These are phyloP conservation scores for Dryobota labecula DNA, from an alignment of 2,888 invertebrate species.

Conservation along the genomic window DNA sequence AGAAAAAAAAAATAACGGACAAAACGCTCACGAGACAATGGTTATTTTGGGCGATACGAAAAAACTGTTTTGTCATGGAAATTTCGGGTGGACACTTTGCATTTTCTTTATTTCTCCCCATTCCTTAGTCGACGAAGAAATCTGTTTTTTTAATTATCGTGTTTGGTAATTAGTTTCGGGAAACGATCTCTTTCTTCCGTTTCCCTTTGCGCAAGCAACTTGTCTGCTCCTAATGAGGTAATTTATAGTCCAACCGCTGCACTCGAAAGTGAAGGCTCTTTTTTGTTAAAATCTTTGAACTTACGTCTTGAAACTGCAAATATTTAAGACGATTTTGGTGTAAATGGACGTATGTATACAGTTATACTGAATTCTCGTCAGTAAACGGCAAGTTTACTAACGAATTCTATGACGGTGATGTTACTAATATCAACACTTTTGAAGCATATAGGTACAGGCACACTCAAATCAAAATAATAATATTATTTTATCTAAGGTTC, in stretches of 20 bases:
- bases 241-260: constrained; percentile 83
- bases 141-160: constrained; percentile 91
- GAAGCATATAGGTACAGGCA: neutral
- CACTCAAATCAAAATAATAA: neutral
- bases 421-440: neutral
- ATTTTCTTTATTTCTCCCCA: constrained; percentile 88
- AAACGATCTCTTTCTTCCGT: constrained; percentile 86
- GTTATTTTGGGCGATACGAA: constrained; percentile 88
- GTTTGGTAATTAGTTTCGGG: constrained; percentile 90
- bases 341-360: neutral
- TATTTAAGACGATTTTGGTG: constrained; percentile 11
- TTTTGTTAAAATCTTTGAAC: constrained; percentile 56
- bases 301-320: constrained; percentile 22
- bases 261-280: constrained; percentile 55
- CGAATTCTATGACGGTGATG: too few species aligned
- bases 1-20: constrained; percentile 83
- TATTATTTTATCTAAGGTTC: neutral
- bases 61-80: constrained; percentile 89
- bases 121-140: constrained; percentile 81
- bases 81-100: constrained; percentile 89
- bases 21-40: constrained; percentile 87
- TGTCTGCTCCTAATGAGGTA: constrained; percentile 87
- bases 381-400: neutral
- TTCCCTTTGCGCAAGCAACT: constrained; percentile 83
- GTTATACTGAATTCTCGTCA: neutral